A percentile compares a stretch with the other conserved stretches of the same genome.
Conservation (phyloP, 1,140 invertebrate genomes). For the Drosophila pectinifera region DNA sequence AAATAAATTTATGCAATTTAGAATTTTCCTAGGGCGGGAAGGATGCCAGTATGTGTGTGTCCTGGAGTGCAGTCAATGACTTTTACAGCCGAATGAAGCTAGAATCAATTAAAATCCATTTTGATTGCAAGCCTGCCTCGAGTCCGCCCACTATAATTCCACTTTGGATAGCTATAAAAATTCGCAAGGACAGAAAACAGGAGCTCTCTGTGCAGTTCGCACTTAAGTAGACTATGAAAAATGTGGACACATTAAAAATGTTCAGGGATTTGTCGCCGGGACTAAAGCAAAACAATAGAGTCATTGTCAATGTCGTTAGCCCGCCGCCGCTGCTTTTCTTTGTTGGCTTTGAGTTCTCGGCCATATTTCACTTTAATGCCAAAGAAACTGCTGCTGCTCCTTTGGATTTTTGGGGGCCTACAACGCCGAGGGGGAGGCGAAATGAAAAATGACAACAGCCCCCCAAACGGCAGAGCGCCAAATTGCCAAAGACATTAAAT, state of each 20-base stretch:
- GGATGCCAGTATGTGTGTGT: slow-evolving; percentile 25
- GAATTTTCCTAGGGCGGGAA: slow-evolving; percentile 57
- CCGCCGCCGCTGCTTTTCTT: slow-evolving; percentile 8
- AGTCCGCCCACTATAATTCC: slow-evolving; percentile 14
- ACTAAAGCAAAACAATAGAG: slow-evolving; percentile 47
- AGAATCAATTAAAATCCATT: slow-evolving; percentile 80
- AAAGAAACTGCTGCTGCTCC: slow-evolving; percentile 21
- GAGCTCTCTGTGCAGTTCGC: not conserved
- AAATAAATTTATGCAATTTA: slow-evolving; percentile 83
- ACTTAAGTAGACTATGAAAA: slow-evolving; percentile 47
- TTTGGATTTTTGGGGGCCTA: slow-evolving; percentile 10
- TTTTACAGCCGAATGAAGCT: slow-evolving; percentile 55
- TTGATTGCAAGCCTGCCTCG: slow-evolving; percentile 65
- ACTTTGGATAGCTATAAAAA: not conserved
- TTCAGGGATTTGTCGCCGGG: slow-evolving; percentile 16
- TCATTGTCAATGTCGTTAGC: slow-evolving; percentile 49
- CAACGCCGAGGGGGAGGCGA: slow-evolving; percentile 17
- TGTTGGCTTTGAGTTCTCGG: slow-evolving; percentile 26
- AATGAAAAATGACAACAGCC: slow-evolving; percentile 75
- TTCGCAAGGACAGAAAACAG: not conserved
- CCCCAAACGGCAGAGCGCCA: slow-evolving; percentile 40
- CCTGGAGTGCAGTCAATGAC: slow-evolving; percentile 65
- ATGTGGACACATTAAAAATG: slow-evolving; percentile 45
- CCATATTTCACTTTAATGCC: slow-evolving; percentile 78
- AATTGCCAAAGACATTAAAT: slow-evolving; percentile 77